These are phyloP conservation scores for Elachura formosa DNA, from an alignment of 2,113 vertebrate genomes.

Conservation along the genomic window DNA sequence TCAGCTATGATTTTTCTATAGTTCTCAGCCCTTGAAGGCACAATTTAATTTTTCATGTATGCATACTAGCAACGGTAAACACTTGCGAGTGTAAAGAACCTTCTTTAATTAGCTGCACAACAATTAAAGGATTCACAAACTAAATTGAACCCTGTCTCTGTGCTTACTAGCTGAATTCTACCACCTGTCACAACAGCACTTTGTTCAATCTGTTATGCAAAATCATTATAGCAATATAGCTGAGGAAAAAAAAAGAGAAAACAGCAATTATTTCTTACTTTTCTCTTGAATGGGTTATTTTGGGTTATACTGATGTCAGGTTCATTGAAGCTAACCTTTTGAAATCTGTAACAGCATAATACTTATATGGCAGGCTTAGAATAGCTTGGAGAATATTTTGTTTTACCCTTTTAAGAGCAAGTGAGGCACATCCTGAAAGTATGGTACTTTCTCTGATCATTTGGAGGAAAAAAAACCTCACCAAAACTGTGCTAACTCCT, in stretches of 20 bases:
- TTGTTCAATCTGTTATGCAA: slow-evolving; percentile 98
- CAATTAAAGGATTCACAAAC: slow-evolving; percentile 99
- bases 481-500: slow-evolving; percentile 36
- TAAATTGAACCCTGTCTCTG: slow-evolving; percentile 99
- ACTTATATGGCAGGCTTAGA: slow-evolving; percentile 70
- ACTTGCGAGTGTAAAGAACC: slow-evolving; percentile 91
- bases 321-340: slow-evolving; percentile 88
- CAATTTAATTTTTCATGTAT: slow-evolving; percentile 91
- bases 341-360: slow-evolving; percentile 79
- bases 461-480: slow-evolving; percentile 3
- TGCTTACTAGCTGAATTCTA: slow-evolving; percentile 97
- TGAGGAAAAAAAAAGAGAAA: slow-evolving; percentile 86
- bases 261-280: slow-evolving; percentile 99
- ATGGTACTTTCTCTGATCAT: slow-evolving; percentile 61
- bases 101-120: slow-evolving; percentile 99
- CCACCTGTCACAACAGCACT: slow-evolving; percentile 99
- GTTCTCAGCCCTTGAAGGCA: slow-evolving; percentile 88
- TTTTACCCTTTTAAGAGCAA: slow-evolving; percentile 64
- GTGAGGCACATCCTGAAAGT: slow-evolving; percentile 24
- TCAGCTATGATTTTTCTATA: slow-evolving; percentile 85
- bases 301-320: slow-evolving; percentile 92
- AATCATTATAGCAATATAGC: slow-evolving; percentile 95
- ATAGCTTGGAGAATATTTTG: slow-evolving; percentile 53
- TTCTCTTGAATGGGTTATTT: slow-evolving; percentile 95
- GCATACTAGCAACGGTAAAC: slow-evolving; percentile 91